phyloP scores from a whole-genome alignment of 2,797 vertebrate species.

The Enoplosus armatus region DNA sequence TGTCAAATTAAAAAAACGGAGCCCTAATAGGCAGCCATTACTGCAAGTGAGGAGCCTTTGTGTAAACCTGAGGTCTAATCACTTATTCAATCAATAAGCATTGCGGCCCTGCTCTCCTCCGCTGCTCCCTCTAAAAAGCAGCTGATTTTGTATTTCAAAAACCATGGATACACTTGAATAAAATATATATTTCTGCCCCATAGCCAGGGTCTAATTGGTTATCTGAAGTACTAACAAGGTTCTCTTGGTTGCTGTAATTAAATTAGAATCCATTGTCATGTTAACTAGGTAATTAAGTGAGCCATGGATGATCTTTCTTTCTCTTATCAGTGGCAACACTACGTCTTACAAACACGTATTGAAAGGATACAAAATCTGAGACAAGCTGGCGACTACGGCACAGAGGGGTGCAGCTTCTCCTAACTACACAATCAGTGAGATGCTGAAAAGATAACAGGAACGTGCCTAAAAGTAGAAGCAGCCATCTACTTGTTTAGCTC shows the following conservation, averaged over 20 bases:
- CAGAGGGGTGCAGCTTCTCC: slow-evolving; percentile 17
- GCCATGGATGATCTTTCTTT: slow-evolving; percentile 46
- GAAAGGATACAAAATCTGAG: slow-evolving; percentile 14
- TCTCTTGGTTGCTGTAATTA: slow-evolving; percentile 63
- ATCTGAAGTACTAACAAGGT: slow-evolving; percentile 62
- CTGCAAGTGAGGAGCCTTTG: slow-evolving; percentile 66
- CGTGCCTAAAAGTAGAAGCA: slow-evolving; percentile 49
- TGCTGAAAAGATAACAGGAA: slow-evolving; percentile 51
- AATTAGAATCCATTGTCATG: slow-evolving; percentile 71
- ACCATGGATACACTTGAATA: slow-evolving; percentile 67
- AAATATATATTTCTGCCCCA: slow-evolving; percentile 57
- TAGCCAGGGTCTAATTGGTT: slow-evolving; percentile 61
- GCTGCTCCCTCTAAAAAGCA: slow-evolving; percentile 45
- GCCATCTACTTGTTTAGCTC: slow-evolving; percentile 34
- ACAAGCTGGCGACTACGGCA: slow-evolving; percentile 5
- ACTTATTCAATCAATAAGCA: slow-evolving; percentile 80
- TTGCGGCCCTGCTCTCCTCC: slow-evolving; percentile 64
- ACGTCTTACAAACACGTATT: slow-evolving; percentile 23
- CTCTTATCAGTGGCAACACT: slow-evolving; percentile 17
- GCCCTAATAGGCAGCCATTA: slow-evolving; percentile 71
- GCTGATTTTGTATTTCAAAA: slow-evolving; percentile 72
- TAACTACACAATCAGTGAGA: slow-evolving; percentile 30
- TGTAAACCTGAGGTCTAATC: slow-evolving; percentile 78
- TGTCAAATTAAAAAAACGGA: slow-evolving; percentile 73
- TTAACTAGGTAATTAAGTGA: slow-evolving; percentile 70